Conservation (phyloP, 2,888 invertebrate genomes). For the Andrena marginata region DNA sequence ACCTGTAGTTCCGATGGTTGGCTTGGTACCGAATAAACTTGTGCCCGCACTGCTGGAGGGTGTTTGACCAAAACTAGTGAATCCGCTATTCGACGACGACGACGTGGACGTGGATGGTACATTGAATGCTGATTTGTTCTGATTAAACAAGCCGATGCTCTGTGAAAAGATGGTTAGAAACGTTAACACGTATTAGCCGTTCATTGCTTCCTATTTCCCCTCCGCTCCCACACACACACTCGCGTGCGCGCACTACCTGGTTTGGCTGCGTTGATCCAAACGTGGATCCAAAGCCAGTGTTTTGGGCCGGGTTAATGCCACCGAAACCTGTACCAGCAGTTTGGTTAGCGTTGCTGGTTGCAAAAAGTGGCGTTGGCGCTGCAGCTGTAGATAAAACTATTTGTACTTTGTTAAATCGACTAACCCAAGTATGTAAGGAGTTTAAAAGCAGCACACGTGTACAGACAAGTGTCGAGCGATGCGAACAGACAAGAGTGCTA, state of each 20-base stretch:
- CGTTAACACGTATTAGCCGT: not conserved
- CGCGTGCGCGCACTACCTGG: conserved; percentile 75
- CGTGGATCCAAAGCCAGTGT: conserved; percentile 80
- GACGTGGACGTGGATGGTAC: conserved; percentile 79
- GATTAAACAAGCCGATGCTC: conserved; percentile 84
- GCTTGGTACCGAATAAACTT: conserved; percentile 85
- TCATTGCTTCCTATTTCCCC: not conserved
- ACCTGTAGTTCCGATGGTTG: conserved; percentile 82
- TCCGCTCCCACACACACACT: not conserved
- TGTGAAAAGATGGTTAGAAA: conserved; percentile 51
- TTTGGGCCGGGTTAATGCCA: conserved; percentile 81
- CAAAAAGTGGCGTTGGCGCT: conserved; percentile 82
- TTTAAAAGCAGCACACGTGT: not conserved
- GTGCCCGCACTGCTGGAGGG: conserved; percentile 68
- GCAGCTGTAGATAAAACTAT: conserved; percentile 75
- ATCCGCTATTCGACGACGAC: conserved; percentile 82
- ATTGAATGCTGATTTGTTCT: conserved; percentile 84
- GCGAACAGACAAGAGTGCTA: no score
- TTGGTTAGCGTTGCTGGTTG: conserved; percentile 79
- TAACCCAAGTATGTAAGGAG: not conserved
- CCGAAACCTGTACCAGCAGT: conserved; percentile 81
- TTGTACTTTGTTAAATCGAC: conserved; percentile 19
- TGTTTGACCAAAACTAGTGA: conserved; percentile 84
- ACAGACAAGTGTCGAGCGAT: no score
- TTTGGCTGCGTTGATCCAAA: conserved; percentile 83